These are phyloP conservation scores for Dastarcus helophoroides DNA, from an alignment of 2,888 invertebrate genomes.

Conservation along the genomic window DNA sequence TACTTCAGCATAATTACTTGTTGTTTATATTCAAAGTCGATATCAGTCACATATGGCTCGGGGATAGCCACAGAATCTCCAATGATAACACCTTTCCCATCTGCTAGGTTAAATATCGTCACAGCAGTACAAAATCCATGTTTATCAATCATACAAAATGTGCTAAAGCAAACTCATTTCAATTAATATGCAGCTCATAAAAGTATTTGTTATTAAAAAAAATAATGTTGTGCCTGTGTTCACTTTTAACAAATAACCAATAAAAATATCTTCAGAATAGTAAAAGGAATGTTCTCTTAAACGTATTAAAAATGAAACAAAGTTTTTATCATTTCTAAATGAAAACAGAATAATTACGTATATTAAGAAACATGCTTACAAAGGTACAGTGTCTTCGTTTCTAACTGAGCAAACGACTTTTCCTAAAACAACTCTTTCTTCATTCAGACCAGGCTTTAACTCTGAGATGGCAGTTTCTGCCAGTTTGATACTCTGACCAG, in stretches of 20 bases:
- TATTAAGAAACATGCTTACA: too few relatives aligned
- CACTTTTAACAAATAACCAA: too few relatives aligned
- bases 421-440: conserved; percentile 57
- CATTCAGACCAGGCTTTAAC: conserved; percentile 52
- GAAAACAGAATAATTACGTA: too few relatives aligned
- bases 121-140: conserved; percentile 60
- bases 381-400: conserved; percentile 64
- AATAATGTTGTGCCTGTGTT: too few relatives aligned
- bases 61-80: conserved; percentile 76
- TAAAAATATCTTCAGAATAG: too few relatives aligned
- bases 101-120: conserved; percentile 74
- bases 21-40: conserved; percentile 46
- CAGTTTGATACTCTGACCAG: conserved; percentile 42
- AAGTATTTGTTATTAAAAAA: too few relatives aligned
- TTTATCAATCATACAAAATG: conserved; percentile 70
- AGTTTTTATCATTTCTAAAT: too few relatives aligned
- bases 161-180: too few relatives aligned
- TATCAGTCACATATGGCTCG: conserved; percentile 54
- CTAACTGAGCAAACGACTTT: conserved; percentile 72
- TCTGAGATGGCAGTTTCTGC: conserved; percentile 40
- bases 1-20: too few relatives aligned
- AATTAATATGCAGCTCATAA: too few relatives aligned
- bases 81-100: conserved; percentile 70
- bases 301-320: too few relatives aligned
- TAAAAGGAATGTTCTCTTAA: too few relatives aligned